Base-by-base conservation (phyloP, 1,140 invertebrate genomes). In the Ips nitidus region DNA sequence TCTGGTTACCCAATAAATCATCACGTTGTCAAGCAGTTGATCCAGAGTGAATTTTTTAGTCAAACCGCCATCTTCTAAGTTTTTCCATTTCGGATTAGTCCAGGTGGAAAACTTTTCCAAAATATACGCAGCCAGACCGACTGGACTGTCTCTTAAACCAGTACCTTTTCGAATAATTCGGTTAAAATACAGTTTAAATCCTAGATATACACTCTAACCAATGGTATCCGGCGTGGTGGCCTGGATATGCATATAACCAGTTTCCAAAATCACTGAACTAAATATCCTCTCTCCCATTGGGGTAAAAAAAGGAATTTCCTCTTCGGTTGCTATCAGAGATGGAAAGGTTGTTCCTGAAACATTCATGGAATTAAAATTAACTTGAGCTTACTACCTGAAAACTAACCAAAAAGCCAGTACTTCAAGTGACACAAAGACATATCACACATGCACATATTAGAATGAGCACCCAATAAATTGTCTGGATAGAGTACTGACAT, bases 221-320 rank as follows among this genome's bases (percentile, higher is more conserved):
- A 97, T 82, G 7, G 95, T 97, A 77, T 97, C 94, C 5, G 95
- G 95, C 80, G 95, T 97, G 0, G 93, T 94, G 1, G 92, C 84
- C 82, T 97, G 95, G 41, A 97, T 80, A 76, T 94, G 91, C 38
- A 91, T 75, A 75, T 97, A 97, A 22, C 94, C 95, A 45, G 79
- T 79, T 80, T 95, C 93, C 74, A 88, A 82, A 22, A 22, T 22
- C 22, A 22, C 22, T 22, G 22, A 22, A 22, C 0, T 94, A 6
- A 0, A 92, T 2, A 53, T 53, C 56, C 3, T 72, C 7, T 86
- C 66, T 0, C 77, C 79, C 2, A 90, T 45, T 0, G 91, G 89
- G 76, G 88, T 90, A 75, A 90, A 82, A 76, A 81, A 87, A 1
- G 85, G 78, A 3, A 81, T 74, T 50, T 86, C 76, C 74, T 86